phyloP scores from a whole-genome alignment of 2,113 vertebrate species.

The Thymallus thymallus region DNA sequence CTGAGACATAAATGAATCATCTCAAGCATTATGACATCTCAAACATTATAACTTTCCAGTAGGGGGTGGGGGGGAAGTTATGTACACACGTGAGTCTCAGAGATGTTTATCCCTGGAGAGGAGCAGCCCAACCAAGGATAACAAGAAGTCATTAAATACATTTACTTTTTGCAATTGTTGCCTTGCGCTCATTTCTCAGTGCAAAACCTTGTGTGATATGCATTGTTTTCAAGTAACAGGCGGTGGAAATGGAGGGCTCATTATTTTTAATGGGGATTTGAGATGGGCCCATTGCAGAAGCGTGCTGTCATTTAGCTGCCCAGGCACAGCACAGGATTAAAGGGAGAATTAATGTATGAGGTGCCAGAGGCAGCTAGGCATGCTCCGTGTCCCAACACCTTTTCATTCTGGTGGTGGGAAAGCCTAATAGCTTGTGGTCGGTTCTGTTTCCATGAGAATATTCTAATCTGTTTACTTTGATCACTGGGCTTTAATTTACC shows the following conservation, averaged over 20 bases:
- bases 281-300: slow-evolving; percentile 45
- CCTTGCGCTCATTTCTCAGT: slow-evolving; percentile 36
- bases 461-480: too few species aligned
- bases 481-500: too few species aligned
- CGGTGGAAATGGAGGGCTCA: slow-evolving; percentile 64
- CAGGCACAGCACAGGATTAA: slow-evolving; percentile 14
- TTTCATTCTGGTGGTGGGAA: too few species aligned
- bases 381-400: too few species aligned
- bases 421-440: too few species aligned
- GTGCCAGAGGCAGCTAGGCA: too few species aligned
- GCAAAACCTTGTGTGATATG: slow-evolving; percentile 46
- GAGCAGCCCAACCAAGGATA: slow-evolving; percentile 44
- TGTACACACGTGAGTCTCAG: neutral
- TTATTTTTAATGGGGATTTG: slow-evolving; percentile 71
- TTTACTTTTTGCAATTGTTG: slow-evolving; percentile 51
- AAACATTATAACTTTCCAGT: neutral
- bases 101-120: neutral
- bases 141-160: slow-evolving; percentile 59
- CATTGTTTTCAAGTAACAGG: slow-evolving; percentile 65
- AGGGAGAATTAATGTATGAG: neutral
- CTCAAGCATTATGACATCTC: neutral
- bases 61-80: too few species aligned
- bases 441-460: too few species aligned
- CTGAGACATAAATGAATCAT: neutral
- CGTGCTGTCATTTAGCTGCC: slow-evolving; percentile 50